Conservation (phyloP, 2,797 vertebrate species). For the Paratrypauchen microcephalus region DNA sequence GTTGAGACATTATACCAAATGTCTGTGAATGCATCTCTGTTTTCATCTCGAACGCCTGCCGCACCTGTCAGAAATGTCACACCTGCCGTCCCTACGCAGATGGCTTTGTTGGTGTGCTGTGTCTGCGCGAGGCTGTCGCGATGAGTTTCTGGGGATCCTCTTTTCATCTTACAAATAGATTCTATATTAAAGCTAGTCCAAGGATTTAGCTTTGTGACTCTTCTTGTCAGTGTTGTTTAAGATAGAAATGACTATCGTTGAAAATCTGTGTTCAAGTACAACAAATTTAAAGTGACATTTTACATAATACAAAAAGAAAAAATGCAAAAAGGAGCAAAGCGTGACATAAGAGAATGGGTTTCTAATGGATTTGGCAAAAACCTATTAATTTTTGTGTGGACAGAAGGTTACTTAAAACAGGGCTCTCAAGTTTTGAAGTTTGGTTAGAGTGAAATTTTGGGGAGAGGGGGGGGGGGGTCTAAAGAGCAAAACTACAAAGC, state of each 20-base stretch:
- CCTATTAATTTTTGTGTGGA: background rate
- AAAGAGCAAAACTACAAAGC: too few relatives aligned
- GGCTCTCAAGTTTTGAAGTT: too few relatives aligned
- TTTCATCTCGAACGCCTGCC: slow-evolving; percentile 28
- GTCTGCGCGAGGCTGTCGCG: slow-evolving; percentile 23
- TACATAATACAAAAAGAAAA: background rate
- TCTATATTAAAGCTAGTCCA: background rate
- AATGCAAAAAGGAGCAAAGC: background rate
- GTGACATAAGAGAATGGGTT: background rate
- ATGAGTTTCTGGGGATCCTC: background rate
- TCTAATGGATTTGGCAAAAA: background rate
- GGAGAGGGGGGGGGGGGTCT: too few relatives aligned
- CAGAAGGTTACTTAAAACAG: background rate
- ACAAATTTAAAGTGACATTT: background rate
- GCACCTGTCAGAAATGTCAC: slow-evolving; percentile 58
- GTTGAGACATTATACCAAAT: slow-evolving; percentile 12
- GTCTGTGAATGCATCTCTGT: slow-evolving; percentile 20
- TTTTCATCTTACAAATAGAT: slow-evolving; percentile 4
- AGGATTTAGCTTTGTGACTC: background rate
- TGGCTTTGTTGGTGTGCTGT: slow-evolving; percentile 48
- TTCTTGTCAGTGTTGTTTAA: background rate
- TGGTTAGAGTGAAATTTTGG: too few relatives aligned
- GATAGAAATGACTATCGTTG: background rate
- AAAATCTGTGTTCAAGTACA: background rate
- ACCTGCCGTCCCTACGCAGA: slow-evolving; percentile 43